Evolutionary conservation across 2,113 vertebrate species (phyloP).

Genomic region (Eptesicus fuscus): DNA sequence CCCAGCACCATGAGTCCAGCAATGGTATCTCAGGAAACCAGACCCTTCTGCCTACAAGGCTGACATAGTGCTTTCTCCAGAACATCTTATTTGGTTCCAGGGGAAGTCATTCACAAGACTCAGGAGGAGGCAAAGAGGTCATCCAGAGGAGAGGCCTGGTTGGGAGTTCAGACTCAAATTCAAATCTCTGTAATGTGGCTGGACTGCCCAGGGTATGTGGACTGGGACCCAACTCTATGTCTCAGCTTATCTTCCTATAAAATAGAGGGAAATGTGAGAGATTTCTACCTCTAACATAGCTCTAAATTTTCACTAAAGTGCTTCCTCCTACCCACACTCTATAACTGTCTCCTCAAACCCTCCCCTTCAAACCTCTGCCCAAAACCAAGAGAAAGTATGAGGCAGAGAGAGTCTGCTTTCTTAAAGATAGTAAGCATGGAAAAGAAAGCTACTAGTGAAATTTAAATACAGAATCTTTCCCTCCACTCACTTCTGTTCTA

Average conservation of each 20-base stretch:
- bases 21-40: background rate
- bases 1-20: background rate
- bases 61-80: background rate
- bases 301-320: background rate
- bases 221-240: background rate
- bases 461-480: background rate
- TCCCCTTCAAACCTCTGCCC: background rate
- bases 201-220: accelerated
- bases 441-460: background rate
- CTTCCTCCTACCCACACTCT: background rate
- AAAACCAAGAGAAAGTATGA: background rate
- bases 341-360: background rate
- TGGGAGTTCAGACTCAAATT: background rate
- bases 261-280: background rate
- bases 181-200: background rate
- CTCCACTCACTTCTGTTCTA: background rate
- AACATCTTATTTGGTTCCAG: background rate
- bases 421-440: background rate
- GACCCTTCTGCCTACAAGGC: background rate
- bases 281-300: background rate
- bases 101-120: background rate
- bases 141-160: background rate
- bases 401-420: background rate
- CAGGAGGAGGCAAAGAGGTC: background rate
- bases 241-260: background rate